Evolutionary conservation across 23 tunicate genomes (phyloP), one percentile per base, ranked within the genome.

Genomic region (Pegea sp.): DNA sequence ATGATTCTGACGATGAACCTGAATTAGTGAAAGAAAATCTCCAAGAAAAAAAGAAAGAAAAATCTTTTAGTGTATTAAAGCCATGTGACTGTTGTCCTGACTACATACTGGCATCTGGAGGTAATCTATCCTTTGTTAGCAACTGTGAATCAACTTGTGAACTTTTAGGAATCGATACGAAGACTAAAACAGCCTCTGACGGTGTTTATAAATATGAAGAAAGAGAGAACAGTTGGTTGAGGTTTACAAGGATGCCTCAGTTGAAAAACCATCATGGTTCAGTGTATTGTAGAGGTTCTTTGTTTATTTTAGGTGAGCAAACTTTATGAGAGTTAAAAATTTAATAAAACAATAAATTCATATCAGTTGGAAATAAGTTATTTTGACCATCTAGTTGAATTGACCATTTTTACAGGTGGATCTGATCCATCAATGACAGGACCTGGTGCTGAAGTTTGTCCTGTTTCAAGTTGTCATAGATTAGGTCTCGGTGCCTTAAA

Each of bases 351-450:
- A n/a, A n/a, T n/a, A n/a, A n/a, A n/a, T n/a, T n/a, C n/a, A n/a
- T n/a, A n/a, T n/a, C n/a, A n/a, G n/a, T n/a, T n/a, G n/a, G n/a
- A n/a, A n/a, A n/a, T n/a, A n/a, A n/a, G n/a, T n/a, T n/a, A n/a
- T n/a, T n/a, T n/a, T n/a, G n/a, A n/a, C n/a, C n/a, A n/a, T n/a
- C n/a, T n/a, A n/a, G n/a, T n/a, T n/a, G n/a, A 22, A 27, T 22
- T 11, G 21, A 54, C 29, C 5, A 31, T 27, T 19, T 23, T 6
- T 44, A 7, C 55, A 80, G 93, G 93, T 33, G 93, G 93, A 0
- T 80, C 93, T 3, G 93, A 80, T 48, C 93, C 93, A n/a, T 65
- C 93, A 0, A 50, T 80, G 29, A 80, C 93, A 21, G 93, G 93
- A 2, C 74, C 77, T 26, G 93, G 93, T 22, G 64, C 77, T 1